Conservation (phyloP, 2,888 invertebrate genomes). For the Pyrrhia umbra region DNA sequence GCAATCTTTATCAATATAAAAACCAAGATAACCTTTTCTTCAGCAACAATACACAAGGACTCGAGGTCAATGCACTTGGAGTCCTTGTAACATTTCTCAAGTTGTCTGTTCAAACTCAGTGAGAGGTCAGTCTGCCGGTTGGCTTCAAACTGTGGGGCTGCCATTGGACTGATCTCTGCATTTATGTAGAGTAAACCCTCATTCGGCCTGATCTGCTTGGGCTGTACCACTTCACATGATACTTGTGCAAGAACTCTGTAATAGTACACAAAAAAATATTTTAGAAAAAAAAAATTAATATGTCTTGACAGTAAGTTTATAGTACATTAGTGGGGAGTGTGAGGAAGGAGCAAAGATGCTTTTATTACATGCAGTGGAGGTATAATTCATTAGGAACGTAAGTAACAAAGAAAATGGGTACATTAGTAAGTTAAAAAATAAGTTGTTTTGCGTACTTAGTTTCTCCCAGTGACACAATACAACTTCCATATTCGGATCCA, state of each 20-base stretch:
- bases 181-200: conserved; percentile 97
- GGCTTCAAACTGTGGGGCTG: conserved; percentile 95
- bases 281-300: neutral
- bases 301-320: neutral
- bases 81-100: conserved; percentile 97
- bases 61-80: conserved; percentile 98
- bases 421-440: neutral
- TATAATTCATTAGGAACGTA: neutral
- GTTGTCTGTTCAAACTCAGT: conserved; percentile 94
- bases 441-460: conserved; percentile 91
- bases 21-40: conserved; percentile 93
- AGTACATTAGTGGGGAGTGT: neutral
- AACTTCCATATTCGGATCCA: conserved; percentile 96
- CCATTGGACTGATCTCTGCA: conserved; percentile 96
- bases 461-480: conserved; percentile 94
- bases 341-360: neutral
- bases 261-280: conserved; percentile 32
- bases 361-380: neutral
- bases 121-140: conserved; percentile 93
- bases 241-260: conserved; percentile 96
- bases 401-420: neutral
- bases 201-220: conserved; percentile 95
- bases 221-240: conserved; percentile 96
- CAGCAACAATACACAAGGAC: conserved; percentile 97
- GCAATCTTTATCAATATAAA: conserved; percentile 11